Evolutionary conservation across 1,140 invertebrate species (phyloP), one percentile per base, ranked within the genome.

Genomic region (Drosophila bifasciata): DNA sequence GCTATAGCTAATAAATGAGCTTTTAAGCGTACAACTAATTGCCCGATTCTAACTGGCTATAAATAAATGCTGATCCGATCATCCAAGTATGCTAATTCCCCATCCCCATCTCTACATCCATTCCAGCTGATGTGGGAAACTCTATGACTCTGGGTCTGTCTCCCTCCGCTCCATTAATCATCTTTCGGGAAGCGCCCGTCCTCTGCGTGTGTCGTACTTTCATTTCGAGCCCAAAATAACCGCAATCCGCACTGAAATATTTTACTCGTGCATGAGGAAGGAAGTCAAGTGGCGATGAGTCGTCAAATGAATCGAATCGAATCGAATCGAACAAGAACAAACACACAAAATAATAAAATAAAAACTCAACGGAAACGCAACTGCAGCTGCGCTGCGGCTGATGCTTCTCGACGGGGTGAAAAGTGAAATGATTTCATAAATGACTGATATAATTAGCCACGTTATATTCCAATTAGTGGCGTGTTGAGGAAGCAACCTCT

Each of bases 391-490:
- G 17, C 28, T 9, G 8, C 25, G 7, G 53, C 43, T 56, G 52
- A 32, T 45, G 60, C 43, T 49, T 50, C 41, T 52, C 58, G 41
- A 36, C 32, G 48, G 48, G 51, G 69, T 74, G 70, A 73, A 74
- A 74, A 73, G 60, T 75, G 72, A 75, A 75, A 75, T 75, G 70
- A 74, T 64, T 74, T 51, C 57, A 55, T 69, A 73, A 57, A 52
- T 49, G 46, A 66, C 69, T 81, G 74, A 86, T 75, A 85, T 86
- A 85, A 85, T 85, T 88, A 78, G 59, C 39, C 79, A 67, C 45
- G 83, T 77, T 88, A 85, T 85, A 85, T 85, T 69, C 81, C 81
- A 85, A 85, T 85, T 85, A 85, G 77, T 61, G 69, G 56, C 69
- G 61, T 78, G 77, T 88, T 61, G 77, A 88, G 81, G 81, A 85